Evolutionary conservation across 2,113 vertebrate species (phyloP), one percentile per base, ranked within the genome.

Genomic region (Butastur rufipennis): DNA sequence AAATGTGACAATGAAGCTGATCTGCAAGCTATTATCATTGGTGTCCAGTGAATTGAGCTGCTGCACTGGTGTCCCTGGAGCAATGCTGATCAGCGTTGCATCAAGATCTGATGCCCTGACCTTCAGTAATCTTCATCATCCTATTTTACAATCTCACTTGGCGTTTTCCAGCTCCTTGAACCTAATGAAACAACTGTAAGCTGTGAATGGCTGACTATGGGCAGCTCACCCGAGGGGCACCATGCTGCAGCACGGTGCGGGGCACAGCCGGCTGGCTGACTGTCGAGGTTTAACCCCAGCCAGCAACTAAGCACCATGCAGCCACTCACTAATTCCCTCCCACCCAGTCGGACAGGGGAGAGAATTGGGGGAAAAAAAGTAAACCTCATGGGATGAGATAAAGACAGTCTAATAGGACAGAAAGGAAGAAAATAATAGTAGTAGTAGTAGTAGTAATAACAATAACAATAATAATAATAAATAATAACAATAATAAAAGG

Each of bases 191-290:
- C 5, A 20, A 13, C 1, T 36, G 38, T 36, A 36, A 52, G 20
- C 47, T 62, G 36, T 70, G 75, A 71, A 61, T 5, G 29, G 27
- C 63, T 61, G 75, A 26, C 31, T 59, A 50, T 8, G 42, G 58
- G 68, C 61, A 81, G 52, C 63, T 31, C 48, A 29, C 12, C 47
- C 0, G 0, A 71, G n/a, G 45, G 36, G 9, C 55, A 23, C 23
- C 1, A 5, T 34, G 70, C 42, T 1, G 17, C 0, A 0, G 42
- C 29, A 17, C 3, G 0, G 8, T 21, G 43, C 23, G 32, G 47
- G 23, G 22, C 59, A 83, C 1, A 1, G 53, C 26, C 6, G 7
- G 6, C 48, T 20, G 16, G 18, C 43, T 31, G 52, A 53, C 52
- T 31, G 52, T 17, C 6, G 16, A 5, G 52, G 52, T 29, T 53